Evolutionary conservation across 2,888 invertebrate genomes (phyloP), one percentile per base, ranked within the genome.

Genomic region (Bursaphelenchus okinawaensis): DNA sequence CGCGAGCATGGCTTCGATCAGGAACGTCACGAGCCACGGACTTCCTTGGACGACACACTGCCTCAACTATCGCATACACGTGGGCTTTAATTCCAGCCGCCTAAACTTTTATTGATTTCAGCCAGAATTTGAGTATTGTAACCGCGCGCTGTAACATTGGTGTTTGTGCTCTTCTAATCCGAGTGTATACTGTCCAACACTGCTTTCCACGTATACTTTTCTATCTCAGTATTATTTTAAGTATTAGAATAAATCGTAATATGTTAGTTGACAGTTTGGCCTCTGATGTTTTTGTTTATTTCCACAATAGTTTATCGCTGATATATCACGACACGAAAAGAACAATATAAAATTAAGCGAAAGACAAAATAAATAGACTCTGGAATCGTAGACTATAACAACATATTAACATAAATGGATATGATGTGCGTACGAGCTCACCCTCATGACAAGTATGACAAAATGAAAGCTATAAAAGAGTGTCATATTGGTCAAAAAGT

Each of bases 1-100:
- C 65, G 68, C 20, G 55, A 56, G 52, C 72, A 63, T 31, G 70
- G 72, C 26, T 70, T 72, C 52, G 70, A 70, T 27, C 70, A 72
- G 61, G 69, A 55, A 55, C 67, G 40, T 54, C 60, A 61, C 20
- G 24, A 61, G 27, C 29, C 60, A 12, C 19, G 16, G 9, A 12
- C n/a, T 22, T 22, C 50, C 19, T 9, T 59, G 20, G 60, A 59
- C 23, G 60, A 59, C 22, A 19, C 31, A 59, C 60, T 59, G 51
- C 60, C 60, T 2, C 19, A 19, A 4, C 51, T 59, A 16, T 23
- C 31, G 19, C 60, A 60, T 29, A 59, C 60, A 19, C 60, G 60
- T 51, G 60, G 60, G 28, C 60, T 59, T 59, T 59, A 59, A 40
- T 40, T 29, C n/a, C 40, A 12, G 16, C 4, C 16, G 31, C 28